Percentiles rank a stretch among this genome's conserved stretches.
Evolutionary conservation across 23 tunicate species (phyloP).

Genomic region (Oikopleura vanhoeffeni): DNA sequence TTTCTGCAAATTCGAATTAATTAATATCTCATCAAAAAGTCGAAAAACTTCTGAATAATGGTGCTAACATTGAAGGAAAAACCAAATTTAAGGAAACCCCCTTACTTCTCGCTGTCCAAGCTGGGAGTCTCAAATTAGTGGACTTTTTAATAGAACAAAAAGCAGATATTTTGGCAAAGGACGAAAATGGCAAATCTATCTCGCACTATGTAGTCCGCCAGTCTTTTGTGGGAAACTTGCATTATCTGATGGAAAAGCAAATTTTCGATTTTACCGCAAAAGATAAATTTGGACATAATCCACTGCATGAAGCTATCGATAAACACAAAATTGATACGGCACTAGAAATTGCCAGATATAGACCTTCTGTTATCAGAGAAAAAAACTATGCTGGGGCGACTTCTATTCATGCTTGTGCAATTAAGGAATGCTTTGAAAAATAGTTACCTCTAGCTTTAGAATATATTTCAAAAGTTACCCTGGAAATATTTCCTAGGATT

Average conservation of each 20-base stretch:
- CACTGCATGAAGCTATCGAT: not conserved
- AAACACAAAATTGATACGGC: not conserved
- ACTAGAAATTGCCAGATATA: not conserved
- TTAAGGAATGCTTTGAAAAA: too few species aligned
- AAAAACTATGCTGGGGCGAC: not conserved
- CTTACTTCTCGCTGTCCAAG: not conserved
- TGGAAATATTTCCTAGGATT: too few species aligned
- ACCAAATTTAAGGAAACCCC: not conserved
- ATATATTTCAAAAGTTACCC: too few species aligned
- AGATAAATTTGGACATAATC: not conserved
- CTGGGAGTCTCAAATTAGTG: not conserved
- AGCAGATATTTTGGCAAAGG: not conserved
- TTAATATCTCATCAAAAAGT: too few species aligned
- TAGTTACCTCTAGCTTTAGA: too few species aligned
- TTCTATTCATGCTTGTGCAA: not conserved
- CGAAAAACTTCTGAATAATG: not conserved
- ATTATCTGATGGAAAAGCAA: not conserved
- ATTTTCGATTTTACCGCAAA: not conserved
- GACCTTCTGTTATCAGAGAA: not conserved
- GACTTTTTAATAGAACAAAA: not conserved
- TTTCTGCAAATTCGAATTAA: too few species aligned
- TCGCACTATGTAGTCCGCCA: not conserved
- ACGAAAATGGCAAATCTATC: not conserved
- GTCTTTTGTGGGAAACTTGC: not conserved
- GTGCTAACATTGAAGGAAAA: not conserved